phyloP scores from a whole-genome alignment of 2,888 invertebrate species.

The Torymus aiolomorphi region DNA sequence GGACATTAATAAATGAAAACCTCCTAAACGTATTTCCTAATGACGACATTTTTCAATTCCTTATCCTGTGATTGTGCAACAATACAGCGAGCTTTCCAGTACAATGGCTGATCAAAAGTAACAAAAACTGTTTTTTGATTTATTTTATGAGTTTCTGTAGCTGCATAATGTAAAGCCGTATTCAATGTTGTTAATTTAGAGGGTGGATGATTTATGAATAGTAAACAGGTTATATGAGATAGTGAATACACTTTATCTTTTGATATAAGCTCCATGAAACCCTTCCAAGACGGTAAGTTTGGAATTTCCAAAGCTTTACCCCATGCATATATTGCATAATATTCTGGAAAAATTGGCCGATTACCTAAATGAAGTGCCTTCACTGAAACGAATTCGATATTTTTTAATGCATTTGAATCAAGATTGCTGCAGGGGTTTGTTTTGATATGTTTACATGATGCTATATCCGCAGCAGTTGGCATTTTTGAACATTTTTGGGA shows the following conservation, averaged over 20 bases:
- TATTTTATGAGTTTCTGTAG: constrained; percentile 43
- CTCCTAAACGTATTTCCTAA: constrained; percentile 57
- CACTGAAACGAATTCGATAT: no score
- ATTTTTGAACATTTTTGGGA: constrained; percentile 6
- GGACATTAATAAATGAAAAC: constrained; percentile 54
- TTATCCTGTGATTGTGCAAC: constrained; percentile 18
- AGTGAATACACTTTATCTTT: no score
- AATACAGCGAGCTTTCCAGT: no score
- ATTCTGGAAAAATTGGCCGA: no score
- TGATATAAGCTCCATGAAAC: no score
- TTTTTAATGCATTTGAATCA: no score
- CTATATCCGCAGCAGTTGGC: constrained; percentile 5
- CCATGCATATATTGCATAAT: no score
- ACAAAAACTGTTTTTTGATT: no score
- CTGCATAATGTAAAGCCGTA: constrained; percentile 39
- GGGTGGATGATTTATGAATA: constrained; percentile 28
- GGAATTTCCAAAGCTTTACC: no score
- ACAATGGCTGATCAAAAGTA: no score
- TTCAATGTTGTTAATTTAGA: constrained; percentile 16
- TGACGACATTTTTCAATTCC: constrained; percentile 46
- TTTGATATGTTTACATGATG: not conserved
- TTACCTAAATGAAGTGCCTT: no score
- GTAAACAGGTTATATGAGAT: constrained; percentile 20
- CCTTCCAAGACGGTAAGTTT: no score
- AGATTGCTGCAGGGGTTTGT: not conserved